Evolutionary conservation across 2,797 vertebrate species (phyloP).

Genomic region (Sternarchorhynchus goeldii): DNA sequence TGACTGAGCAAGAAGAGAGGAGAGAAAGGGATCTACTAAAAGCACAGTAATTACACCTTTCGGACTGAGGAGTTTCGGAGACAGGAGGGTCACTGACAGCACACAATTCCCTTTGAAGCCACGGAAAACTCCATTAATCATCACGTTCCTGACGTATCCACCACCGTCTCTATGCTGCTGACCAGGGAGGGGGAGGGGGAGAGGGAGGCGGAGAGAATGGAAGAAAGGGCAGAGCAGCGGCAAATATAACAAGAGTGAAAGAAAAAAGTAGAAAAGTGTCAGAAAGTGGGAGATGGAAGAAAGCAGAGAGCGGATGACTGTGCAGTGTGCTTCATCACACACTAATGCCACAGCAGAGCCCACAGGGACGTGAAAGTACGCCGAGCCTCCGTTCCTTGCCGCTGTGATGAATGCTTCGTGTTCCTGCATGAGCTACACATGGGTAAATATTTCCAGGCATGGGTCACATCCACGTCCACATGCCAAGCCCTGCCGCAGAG

Average conservation of each 20-base stretch:
- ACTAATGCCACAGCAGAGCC: slow-evolving; percentile 34
- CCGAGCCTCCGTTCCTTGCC: slow-evolving; percentile 16
- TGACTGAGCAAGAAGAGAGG: slow-evolving; percentile 23
- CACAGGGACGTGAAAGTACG: slow-evolving; percentile 3
- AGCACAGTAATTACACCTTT: slow-evolving; percentile 65
- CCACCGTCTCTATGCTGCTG: neutral
- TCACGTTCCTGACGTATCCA: slow-evolving; percentile 8
- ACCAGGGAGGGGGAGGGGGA: slow-evolving; percentile 11
- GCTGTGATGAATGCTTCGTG: slow-evolving; percentile 48
- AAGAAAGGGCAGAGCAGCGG: neutral
- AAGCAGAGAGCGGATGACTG: neutral
- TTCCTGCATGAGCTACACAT: slow-evolving; percentile 29
- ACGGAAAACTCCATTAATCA: slow-evolving; percentile 57
- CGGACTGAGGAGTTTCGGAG: slow-evolving; percentile 43
- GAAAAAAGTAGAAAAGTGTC: slow-evolving; percentile 3
- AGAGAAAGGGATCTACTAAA: slow-evolving; percentile 64
- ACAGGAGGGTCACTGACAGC: slow-evolving; percentile 31
- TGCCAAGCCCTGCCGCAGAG: too few relatives aligned
- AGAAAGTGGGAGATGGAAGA: neutral
- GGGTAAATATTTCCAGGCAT: slow-evolving; percentile 45
- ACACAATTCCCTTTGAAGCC: slow-evolving; percentile 41
- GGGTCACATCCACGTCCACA: slow-evolving; percentile 16
- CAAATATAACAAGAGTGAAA: slow-evolving; percentile 3
- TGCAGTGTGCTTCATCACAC: slow-evolving; percentile 35
- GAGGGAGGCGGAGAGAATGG: slow-evolving; percentile 4